Base-by-base conservation (phyloP, 2,888 invertebrate genomes). In the Drosophila bunnanda region DNA sequence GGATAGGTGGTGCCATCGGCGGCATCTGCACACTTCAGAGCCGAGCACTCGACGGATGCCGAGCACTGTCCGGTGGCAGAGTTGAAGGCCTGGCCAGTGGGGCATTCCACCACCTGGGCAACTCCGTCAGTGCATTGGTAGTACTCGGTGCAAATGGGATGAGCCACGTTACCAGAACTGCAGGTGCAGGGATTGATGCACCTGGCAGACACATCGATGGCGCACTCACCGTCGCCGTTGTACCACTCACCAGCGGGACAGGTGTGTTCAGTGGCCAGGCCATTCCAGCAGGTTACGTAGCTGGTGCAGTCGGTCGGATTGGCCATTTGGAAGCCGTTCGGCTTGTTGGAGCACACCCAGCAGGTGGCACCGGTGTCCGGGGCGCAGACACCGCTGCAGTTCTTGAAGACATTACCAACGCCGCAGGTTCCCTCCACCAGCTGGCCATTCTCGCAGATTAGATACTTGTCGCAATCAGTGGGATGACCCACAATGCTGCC, bases 121-220 rank as follows among this genome's bases (percentile, higher is more conserved):
- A 82, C 76, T 0, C 88, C 83, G 17, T 83, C 76, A 15, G 79
- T 78, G 52, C 91, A 91, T 13, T 83, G 75, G 36, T 78, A 91
- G 75, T 85, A 91, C 22, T 91, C 77, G 12, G 77, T 76, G 53
- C 91, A 91, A n/a, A 87, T 80, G 2, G 91, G 90, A 78, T 91
- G 83, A 0, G 90, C 78, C 13, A 87, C 67, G 20, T 71, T 79
- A 6, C 83, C 83, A 0, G 32, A 66, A 8, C 50, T 36, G 20
- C 80, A 76, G 43, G 60, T 77, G 59, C 91, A 91, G 0, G 91
- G 91, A 76, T 91, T 90, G 4, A 88, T 79, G 57, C 92, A 92
- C 2, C 56, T 56, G 9, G 85, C 92, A 9, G 77, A 74, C 2
- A 89, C 55, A 70, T 91, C 91, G 10, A 83, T 68, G 7, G 20